Conservation (phyloP, 2,888 invertebrate genomes). For the Mechanitis messenoides region DNA sequence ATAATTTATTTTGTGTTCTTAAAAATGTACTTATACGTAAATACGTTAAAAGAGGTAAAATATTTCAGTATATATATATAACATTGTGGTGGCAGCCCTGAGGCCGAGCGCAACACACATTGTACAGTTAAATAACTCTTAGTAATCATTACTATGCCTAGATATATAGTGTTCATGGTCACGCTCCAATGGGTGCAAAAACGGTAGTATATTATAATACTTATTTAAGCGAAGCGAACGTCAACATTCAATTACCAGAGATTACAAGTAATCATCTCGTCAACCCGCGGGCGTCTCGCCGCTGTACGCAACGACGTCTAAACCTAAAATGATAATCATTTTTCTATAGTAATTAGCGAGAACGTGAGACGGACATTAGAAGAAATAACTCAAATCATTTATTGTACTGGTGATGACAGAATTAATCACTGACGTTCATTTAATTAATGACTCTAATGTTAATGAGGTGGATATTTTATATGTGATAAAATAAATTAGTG, state of each 20-base stretch:
- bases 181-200: constrained; percentile 16
- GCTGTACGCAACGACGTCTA: constrained; percentile 34
- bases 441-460: too few relatives aligned
- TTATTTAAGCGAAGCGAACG: constrained; percentile 26
- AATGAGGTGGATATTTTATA: too few relatives aligned
- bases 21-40: too few relatives aligned
- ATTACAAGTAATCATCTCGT: constrained; percentile 49
- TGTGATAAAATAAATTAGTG: too few relatives aligned
- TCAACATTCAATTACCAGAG: constrained; percentile 48
- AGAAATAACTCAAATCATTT: constrained; percentile 29
- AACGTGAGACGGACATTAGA: constrained; percentile 26
- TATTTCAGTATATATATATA: too few relatives aligned
- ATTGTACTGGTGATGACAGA: constrained; percentile 29
- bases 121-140: constrained; percentile 5
- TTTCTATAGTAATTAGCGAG: constrained; percentile 38
- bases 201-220: constrained; percentile 21
- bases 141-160: constrained; percentile 6
- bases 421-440: constrained; percentile 22
- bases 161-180: constrained; percentile 14
- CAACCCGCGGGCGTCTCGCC: constrained; percentile 34
- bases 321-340: constrained; percentile 38
- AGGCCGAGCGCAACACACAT: not conserved
- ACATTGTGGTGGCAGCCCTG: not conserved
- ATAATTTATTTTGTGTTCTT: too few relatives aligned
- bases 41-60: not conserved